phyloP scores from a whole-genome alignment of 2,888 invertebrate genomes.

The Drosophila ezoana region DNA sequence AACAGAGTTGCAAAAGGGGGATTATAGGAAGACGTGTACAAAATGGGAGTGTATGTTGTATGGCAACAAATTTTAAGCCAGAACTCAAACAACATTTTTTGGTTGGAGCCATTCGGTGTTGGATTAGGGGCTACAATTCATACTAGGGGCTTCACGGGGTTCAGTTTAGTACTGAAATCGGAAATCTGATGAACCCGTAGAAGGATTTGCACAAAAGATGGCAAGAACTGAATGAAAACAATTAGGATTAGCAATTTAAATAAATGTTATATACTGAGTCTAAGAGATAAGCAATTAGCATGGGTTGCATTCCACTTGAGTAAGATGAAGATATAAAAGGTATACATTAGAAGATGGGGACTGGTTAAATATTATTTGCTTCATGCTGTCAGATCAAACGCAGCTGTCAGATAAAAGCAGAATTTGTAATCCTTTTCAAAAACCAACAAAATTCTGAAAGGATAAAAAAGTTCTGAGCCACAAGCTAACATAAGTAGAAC shows the following conservation, averaged over 20 bases:
- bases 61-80: slow-evolving; percentile 28
- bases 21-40: slow-evolving; percentile 8
- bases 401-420: neutral
- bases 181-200: slow-evolving; percentile 4
- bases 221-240: neutral
- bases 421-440: slow-evolving; percentile 3
- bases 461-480: slow-evolving; percentile 22
- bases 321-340: neutral
- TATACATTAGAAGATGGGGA: neutral
- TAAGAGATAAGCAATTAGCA: neutral
- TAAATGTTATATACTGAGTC: neutral
- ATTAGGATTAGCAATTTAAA: neutral
- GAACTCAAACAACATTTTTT: slow-evolving; percentile 22
- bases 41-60: slow-evolving; percentile 21
- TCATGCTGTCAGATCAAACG: neutral
- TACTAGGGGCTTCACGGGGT: neutral
- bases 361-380: neutral
- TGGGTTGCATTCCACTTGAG: neutral
- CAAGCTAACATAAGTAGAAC: slow-evolving; percentile 36
- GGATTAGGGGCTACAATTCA: slow-evolving; percentile 43
- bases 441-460: neutral
- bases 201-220: neutral
- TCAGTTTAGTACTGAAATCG: neutral
- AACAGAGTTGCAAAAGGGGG: neutral
- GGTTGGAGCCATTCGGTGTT: slow-evolving; percentile 16